phyloP scores from a whole-genome alignment of 2,113 vertebrate species.

The Alexandromys fortis region DNA sequence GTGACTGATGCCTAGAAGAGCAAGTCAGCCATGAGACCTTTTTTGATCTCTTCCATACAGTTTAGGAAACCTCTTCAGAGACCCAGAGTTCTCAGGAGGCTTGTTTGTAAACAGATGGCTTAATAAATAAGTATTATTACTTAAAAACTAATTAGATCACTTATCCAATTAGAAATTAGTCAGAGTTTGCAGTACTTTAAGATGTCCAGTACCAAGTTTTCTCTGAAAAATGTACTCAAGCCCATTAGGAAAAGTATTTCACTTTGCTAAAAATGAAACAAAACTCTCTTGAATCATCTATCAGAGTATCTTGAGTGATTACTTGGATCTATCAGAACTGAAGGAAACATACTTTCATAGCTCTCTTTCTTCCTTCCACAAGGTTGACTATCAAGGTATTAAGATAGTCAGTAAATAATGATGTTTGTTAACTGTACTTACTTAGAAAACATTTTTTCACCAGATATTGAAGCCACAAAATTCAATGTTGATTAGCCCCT shows the following conservation, averaged over 20 bases:
- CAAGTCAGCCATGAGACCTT: not conserved
- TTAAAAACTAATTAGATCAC: not conserved
- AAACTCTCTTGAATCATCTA: not conserved
- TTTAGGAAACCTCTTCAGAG: not conserved
- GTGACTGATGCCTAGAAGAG: not conserved
- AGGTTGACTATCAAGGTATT: not conserved
- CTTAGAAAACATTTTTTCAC: not conserved
- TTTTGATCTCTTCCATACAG: not conserved
- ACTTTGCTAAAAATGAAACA: not conserved
- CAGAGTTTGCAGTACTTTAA: not conserved
- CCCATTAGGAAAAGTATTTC: not conserved
- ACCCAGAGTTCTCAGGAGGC: not conserved
- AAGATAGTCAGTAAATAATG: conserved; percentile 9
- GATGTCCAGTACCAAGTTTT: not conserved
- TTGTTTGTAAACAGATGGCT: not conserved
- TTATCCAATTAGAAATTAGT: conserved; percentile 17
- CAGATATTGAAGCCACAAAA: not conserved
- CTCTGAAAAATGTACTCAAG: conserved; percentile 53
- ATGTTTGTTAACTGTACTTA: not conserved
- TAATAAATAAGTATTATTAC: not conserved
- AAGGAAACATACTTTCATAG: conserved; percentile 4
- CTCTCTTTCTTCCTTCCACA: not conserved
- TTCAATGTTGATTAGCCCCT: not conserved
- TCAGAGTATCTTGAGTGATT: not conserved
- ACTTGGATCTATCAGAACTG: not conserved